phyloP scores from a whole-genome alignment of 2,113 vertebrate genomes.

The Hirundichthys speculiger region DNA sequence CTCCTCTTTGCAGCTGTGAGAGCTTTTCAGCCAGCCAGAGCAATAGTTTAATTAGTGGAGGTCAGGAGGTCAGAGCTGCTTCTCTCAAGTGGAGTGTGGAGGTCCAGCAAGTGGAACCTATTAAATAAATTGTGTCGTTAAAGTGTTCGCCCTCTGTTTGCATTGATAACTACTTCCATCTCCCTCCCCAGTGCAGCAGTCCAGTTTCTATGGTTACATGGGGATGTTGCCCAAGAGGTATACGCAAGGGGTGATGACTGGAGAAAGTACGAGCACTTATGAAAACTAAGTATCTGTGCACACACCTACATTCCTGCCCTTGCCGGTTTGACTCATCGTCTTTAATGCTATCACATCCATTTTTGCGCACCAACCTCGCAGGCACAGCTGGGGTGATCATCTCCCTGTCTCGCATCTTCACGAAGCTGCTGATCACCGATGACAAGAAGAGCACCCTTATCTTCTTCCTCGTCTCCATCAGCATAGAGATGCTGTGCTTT shows the following conservation, averaged over 20 bases:
- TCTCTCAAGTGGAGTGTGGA: conserved; percentile 11
- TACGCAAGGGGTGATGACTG: conserved; percentile 98
- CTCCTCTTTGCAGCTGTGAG: neutral
- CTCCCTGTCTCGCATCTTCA: conserved; percentile 96
- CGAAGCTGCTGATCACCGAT: conserved; percentile 90
- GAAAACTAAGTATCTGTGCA: neutral
- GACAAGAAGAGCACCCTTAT: conserved; percentile 95
- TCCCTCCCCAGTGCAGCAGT: conserved; percentile 94
- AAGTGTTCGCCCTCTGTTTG: conserved; percentile 23
- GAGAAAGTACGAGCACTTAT: conserved; percentile 91
- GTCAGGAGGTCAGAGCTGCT: conserved; percentile 18
- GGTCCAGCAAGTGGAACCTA: conserved; percentile 10
- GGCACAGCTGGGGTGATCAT: conserved; percentile 96
- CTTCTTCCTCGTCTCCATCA: conserved; percentile 95
- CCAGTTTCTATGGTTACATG: conserved; percentile 99
- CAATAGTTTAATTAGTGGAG: conserved; percentile 37
- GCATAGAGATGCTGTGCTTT: conserved; percentile 94
- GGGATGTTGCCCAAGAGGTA: conserved; percentile 98
- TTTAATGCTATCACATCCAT: neutral
- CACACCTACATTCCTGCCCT: neutral
- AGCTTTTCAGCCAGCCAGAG: conserved; percentile 2
- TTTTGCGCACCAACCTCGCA: conserved; percentile 50
- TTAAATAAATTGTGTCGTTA: conserved; percentile 30
- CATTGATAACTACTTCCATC: conserved; percentile 27
- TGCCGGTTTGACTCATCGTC: neutral